Evolutionary conservation across 2,113 vertebrate genomes (phyloP), one percentile per base, ranked within the genome.

Genomic region (Myrmecophaga tridactyla): DNA sequence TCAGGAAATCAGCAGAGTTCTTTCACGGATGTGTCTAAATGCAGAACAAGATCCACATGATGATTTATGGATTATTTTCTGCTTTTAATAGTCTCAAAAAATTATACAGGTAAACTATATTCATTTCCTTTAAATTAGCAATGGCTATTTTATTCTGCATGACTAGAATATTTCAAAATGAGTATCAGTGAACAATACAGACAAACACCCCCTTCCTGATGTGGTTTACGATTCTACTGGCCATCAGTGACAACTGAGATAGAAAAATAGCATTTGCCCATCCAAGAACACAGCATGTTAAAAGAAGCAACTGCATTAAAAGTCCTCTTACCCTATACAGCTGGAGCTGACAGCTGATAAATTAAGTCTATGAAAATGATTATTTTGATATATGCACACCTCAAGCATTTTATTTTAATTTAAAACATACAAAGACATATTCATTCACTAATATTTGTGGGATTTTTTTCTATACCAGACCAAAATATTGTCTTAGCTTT

Each of bases 381-480:
- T 56, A 72, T 36, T 91, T 20, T 77, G 34, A 21, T 39, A 43
- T 25, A 7, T 82, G 9, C 23, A 41, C 13, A 58, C 14, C 63
- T 88, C 67, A 72, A 78, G 75, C 81, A 51, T 67, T 89, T 95
- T 73, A 56, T 48, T 89, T 83, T 65, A 48, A 87, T 29, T 70
- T 77, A 48, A 93, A 95, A n/a, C 2, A 7, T 80, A 58, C 39
- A 83, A 75, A 69, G 65, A 39, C n/a, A 36, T 80, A 31, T 80
- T 85, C 56, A 92, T 25, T 39, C 51, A 53, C 36, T 15, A 43
- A 20, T 23, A n/a, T n/a, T n/a, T n/a, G n/a, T n/a, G n/a, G n/a
- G n/a, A n/a, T 53, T 62, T 72, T 76, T 75, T 76, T 81, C 58
- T 17, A 62, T 51, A 27, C 67, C 34, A 62, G 34, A 58, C 48